Evolutionary conservation across 1,140 invertebrate species (phyloP).

Genomic region (Penaeus vannamei): DNA sequence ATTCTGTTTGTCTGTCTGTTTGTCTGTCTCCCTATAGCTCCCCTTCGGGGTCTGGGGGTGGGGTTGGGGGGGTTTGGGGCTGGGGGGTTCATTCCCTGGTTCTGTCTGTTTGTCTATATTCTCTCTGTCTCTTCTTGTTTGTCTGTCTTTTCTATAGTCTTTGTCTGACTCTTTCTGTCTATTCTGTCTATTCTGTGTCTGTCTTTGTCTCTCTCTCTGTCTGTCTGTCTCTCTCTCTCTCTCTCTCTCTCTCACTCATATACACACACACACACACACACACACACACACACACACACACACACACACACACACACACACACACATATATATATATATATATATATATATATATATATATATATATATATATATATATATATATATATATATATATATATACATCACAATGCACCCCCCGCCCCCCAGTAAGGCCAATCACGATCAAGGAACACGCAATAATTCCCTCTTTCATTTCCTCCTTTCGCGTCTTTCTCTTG

Average conservation of each 20-base stretch:
- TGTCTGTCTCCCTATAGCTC: no score
- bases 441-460: no score
- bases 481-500: not conserved
- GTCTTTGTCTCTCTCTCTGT: no score
- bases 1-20: no score
- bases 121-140: slow-evolving; percentile 37
- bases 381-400: no score
- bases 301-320: not conserved
- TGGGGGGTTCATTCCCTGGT: not conserved
- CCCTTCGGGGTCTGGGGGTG: not conserved
- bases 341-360: no score
- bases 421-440: no score
- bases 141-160: slow-evolving; percentile 38
- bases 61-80: not conserved
- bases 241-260: no score
- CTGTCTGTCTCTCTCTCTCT: not conserved
- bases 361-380: no score
- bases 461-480: not conserved
- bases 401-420: no score
- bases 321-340: no score
- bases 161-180: slow-evolving; percentile 44
- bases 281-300: not conserved
- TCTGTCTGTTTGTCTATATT: not conserved
- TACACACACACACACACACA: not conserved
- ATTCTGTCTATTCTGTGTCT: not conserved